Base-by-base conservation (phyloP, 2,797 vertebrate genomes). In the Rousettus madagascariensis region DNA sequence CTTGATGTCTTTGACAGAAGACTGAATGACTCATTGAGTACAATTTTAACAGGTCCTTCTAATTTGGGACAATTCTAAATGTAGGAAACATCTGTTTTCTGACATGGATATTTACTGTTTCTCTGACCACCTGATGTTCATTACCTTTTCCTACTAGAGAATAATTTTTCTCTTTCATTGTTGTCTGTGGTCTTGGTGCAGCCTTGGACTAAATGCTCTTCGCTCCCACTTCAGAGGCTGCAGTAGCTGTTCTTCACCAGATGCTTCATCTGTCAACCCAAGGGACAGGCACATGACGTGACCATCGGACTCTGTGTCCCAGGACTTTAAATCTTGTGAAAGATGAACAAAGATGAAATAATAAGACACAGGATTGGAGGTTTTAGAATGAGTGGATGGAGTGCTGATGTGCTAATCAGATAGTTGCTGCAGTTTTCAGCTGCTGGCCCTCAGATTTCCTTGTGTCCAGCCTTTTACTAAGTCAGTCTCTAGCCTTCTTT, bases 1-100 rank as follows among this genome's bases (percentile, higher is more conserved):
- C 8, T 24, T 33, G 75, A 77, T 59, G 6, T 43, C 83, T 90
- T 68, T 57, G 59, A 91, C n/a, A 49, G 46, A 87, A 93, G 33
- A 33, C 8, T 43, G 9, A 80, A 51, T 53, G 46, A 86, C 51
- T 33, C 63, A 11, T 41, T 75, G 46, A 75, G 13, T 41, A 57
- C 2, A 72, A 28, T 87, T 78, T 78, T 41, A 43, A 36, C 24
- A 77, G 4, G 4, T 69, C 8, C n/a, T 90, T 55, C 15, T 51
- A 71, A 13, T 71, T 66, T 33, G 0, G 3, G 10, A 22, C 28
- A 49, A 74, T 72, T 65, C 10, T 61, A 63, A 79, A 71, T 61
- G 28, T 46, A 71, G 36, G 38, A 28, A 51, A 33, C 85, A 55
- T 38, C 6, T 65, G 69, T 41, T 65, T 74, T 88, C n/a, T 38